These are phyloP conservation scores for Flexamia atlantica DNA, from an alignment of 2,888 invertebrate species.

Conservation along the genomic window DNA sequence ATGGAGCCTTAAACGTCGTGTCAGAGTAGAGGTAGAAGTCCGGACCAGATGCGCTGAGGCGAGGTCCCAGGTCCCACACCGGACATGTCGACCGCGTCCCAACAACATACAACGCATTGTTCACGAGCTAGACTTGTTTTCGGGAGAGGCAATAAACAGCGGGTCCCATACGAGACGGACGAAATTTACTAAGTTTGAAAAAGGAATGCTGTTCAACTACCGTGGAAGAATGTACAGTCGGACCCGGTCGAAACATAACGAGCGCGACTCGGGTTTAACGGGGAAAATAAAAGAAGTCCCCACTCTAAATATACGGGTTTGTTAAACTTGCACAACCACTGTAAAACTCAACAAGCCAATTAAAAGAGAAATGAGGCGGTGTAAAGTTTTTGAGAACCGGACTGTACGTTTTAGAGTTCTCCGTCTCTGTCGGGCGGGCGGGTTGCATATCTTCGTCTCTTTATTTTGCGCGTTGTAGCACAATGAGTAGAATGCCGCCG, in stretches of 20 bases:
- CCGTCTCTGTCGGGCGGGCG: slow-evolving; percentile 45
- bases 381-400: slow-evolving; percentile 24
- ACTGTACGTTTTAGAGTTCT: slow-evolving; percentile 55
- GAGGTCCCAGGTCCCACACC: not conserved
- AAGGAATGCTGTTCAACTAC: slow-evolving; percentile 63
- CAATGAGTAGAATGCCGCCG: slow-evolving; percentile 57
- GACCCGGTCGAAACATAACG: slow-evolving; percentile 17
- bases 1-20: no score
- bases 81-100: slow-evolving; percentile 5
- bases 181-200: slow-evolving; percentile 63
- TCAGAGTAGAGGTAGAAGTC: not conserved
- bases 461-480: slow-evolving; percentile 52
- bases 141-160: slow-evolving; percentile 43
- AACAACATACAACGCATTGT: slow-evolving; percentile 23
- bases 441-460: slow-evolving; percentile 54
- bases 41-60: not conserved
- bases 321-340: slow-evolving; percentile 51
- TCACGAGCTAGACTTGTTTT: slow-evolving; percentile 48
- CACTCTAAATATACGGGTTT: slow-evolving; percentile 36
- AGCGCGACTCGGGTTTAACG: slow-evolving; percentile 38
- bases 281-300: slow-evolving; percentile 32
- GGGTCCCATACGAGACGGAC: slow-evolving; percentile 49
- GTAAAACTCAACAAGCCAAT: slow-evolving; percentile 56
- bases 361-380: slow-evolving; percentile 48
- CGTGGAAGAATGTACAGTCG: slow-evolving; percentile 60